Evolutionary conservation across 1,140 invertebrate species (phyloP), one percentile per base, ranked within the genome.

Genomic region (Sinonovacula constricta): DNA sequence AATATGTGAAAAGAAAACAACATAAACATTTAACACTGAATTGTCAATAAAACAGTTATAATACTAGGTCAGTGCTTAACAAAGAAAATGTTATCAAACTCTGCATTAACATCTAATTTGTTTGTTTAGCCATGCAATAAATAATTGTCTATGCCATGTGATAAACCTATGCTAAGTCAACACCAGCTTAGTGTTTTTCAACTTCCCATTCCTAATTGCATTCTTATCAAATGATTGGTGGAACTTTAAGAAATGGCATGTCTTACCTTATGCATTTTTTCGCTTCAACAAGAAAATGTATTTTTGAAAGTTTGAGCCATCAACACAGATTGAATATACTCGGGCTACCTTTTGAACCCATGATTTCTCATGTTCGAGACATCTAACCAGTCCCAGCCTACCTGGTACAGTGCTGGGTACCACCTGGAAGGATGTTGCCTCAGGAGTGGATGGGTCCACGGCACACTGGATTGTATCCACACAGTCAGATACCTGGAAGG

Each of bases 371-470:
- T 49, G n/a, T n/a, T 12, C 10, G 10, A 10, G 45, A 10, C 45
- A 49, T 49, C 10, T n/a, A 49, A 49, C 10, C 10, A 49, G 10
- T 49, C n/a, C 45, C 5, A 56, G 36, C 28, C 22, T 54, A 68
- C 68, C 68, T 7, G 53, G 53, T 4, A 36, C 30, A 22, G 54
- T 70, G 26, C 26, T 31, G 7, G 53, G 28, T 34, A 18, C 36
- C 14, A 70, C 24, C 39, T 70, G 53, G 59, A 70, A 70, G 59
- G 26, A n/a, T 1, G 28, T 39, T 14, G 51, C 53, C 26, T 70
- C 68, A 3, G 54, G 12, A 31, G 68, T n/a, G 10, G 22, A 24
- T 28, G 39, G 45, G 33, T 70, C 68, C 3, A 70, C 68, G 14
- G 24, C 24, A 59, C 68, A 70, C 26, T 14, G 3, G 2, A 70